These are phyloP conservation scores for Anomalospiza imberbis DNA, from an alignment of 2,797 vertebrate species.

Conservation along the genomic window DNA sequence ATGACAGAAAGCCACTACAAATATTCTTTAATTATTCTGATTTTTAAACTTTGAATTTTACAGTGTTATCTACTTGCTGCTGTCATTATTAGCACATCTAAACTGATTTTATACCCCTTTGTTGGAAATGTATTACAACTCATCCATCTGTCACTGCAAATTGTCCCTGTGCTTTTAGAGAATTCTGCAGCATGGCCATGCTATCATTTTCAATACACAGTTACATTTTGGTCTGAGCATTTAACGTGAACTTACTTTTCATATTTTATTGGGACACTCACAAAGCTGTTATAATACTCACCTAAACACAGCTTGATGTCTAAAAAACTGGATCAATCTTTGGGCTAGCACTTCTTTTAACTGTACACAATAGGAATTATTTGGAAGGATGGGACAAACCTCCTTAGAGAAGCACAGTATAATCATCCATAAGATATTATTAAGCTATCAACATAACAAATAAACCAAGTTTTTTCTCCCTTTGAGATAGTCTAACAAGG, in stretches of 20 bases:
- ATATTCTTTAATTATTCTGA: neutral
- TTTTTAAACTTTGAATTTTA: neutral
- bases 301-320: neutral
- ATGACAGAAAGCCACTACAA: neutral
- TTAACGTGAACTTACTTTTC: neutral
- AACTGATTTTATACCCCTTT: neutral
- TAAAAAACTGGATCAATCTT: neutral
- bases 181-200: rapidly evolving
- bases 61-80: neutral
- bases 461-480: neutral
- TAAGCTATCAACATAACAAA: neutral
- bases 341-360: neutral
- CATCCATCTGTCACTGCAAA: neutral
- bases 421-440: neutral
- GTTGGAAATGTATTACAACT: neutral
- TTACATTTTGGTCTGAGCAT: neutral
- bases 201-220: neutral
- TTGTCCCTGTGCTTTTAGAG: neutral
- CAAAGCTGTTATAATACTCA: neutral
- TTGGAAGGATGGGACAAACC: neutral
- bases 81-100: neutral
- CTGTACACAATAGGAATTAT: neutral
- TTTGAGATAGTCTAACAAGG: neutral
- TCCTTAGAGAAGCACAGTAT: neutral
- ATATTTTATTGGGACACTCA: neutral